A percentile compares a stretch with the other conserved stretches of the same genome.
Evolutionary conservation across 1,140 invertebrate genomes (phyloP).

Genomic region (Cydia fagiglandana): DNA sequence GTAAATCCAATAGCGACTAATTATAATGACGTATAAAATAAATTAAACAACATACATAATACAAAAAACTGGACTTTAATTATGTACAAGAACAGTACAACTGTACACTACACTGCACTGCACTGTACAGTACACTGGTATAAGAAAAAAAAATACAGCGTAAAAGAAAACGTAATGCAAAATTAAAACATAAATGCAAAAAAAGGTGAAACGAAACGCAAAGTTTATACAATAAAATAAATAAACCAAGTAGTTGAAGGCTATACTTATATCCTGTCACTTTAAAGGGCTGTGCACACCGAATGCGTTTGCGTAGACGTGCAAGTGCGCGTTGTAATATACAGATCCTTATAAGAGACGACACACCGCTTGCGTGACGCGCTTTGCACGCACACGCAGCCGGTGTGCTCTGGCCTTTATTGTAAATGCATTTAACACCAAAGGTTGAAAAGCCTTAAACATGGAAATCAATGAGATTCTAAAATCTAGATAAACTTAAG

Average conservation of each 20-base stretch:
- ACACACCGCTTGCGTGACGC: too few relatives aligned
- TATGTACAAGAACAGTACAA: conserved; percentile 55
- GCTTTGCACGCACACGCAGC: too few relatives aligned
- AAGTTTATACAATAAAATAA: conserved; percentile 18
- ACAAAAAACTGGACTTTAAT: conserved; percentile 65
- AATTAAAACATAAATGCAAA: conserved; percentile 57
- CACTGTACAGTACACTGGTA: conserved; percentile 47
- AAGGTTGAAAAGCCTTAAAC: conserved; percentile 36
- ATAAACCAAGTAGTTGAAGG: neutral
- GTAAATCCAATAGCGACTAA: too few relatives aligned
- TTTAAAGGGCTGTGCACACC: too few relatives aligned
- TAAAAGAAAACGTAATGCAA: conserved; percentile 34
- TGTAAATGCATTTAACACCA: conserved; percentile 31
- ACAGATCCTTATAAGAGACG: too few relatives aligned
- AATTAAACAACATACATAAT: conserved; percentile 41
- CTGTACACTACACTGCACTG: too few relatives aligned
- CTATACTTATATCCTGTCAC: neutral
- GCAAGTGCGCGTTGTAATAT: too few relatives aligned
- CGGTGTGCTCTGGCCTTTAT: conserved; percentile 28
- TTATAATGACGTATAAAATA: neutral
- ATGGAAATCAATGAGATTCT: conserved; percentile 62
- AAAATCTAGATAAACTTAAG: conserved; percentile 57
- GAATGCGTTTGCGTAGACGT: too few relatives aligned
- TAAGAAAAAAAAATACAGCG: conserved; percentile 41
- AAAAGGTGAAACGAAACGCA: conserved; percentile 47